phyloP scores from a whole-genome alignment of 2,797 vertebrate species.

The Otolemur crassicaudatus region DNA sequence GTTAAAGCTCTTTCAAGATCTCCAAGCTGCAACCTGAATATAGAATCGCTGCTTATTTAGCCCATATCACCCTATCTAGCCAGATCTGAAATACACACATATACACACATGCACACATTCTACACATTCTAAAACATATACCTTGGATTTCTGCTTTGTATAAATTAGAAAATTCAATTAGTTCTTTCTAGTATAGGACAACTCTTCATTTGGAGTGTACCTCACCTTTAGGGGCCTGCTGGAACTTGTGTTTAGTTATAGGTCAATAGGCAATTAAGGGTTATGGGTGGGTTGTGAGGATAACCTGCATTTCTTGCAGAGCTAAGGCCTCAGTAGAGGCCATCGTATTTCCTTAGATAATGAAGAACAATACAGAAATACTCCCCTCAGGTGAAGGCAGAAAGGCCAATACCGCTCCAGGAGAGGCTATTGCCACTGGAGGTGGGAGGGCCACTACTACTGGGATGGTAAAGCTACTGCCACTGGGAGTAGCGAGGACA shows the following conservation, averaged over 20 bases:
- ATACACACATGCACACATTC: neutral
- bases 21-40: neutral
- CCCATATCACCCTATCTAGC: neutral
- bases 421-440: neutral
- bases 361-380: neutral
- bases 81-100: too few relatives aligned
- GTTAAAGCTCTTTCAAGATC: neutral
- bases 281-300: neutral
- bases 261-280: neutral
- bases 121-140: neutral
- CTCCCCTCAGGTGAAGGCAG: neutral
- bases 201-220: neutral
- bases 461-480: neutral
- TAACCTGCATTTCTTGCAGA: neutral
- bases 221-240: neutral
- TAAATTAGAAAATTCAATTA: neutral
- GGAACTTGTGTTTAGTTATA: neutral
- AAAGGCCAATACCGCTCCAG: neutral
- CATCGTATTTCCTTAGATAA: neutral
- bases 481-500: neutral
- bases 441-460: neutral
- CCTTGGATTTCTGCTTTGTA: neutral
- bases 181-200: neutral
- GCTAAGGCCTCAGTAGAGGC: too few relatives aligned
- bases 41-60: neutral